These are phyloP conservation scores for Epinotia ramella DNA, from an alignment of 2,888 invertebrate species.

Conservation along the genomic window DNA sequence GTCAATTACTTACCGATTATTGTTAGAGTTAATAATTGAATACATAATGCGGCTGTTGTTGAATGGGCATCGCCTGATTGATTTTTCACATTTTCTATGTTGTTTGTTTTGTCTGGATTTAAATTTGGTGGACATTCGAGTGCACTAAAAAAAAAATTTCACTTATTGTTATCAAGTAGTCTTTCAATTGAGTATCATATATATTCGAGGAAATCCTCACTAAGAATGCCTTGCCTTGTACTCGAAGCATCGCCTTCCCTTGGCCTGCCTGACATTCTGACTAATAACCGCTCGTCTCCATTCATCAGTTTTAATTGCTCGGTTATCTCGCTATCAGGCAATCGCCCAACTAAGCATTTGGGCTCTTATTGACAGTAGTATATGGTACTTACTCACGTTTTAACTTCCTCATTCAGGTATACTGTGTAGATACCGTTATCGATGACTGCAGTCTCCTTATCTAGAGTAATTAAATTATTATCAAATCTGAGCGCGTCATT, in stretches of 20 bases:
- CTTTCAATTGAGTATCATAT: neutral
- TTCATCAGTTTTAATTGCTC: slow-evolving; percentile 62
- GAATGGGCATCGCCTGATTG: slow-evolving; percentile 47
- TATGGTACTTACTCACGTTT: slow-evolving; percentile 71
- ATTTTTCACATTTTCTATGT: slow-evolving; percentile 49
- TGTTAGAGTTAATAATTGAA: slow-evolving; percentile 55
- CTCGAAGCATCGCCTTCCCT: slow-evolving; percentile 51
- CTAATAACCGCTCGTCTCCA: slow-evolving; percentile 69
- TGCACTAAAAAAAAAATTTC: slow-evolving; percentile 49
- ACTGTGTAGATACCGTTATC: slow-evolving; percentile 66
- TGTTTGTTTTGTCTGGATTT: slow-evolving; percentile 52
- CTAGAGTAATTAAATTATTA: slow-evolving; percentile 59
- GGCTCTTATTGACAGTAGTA: slow-evolving; percentile 37
- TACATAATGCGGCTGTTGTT: slow-evolving; percentile 45
- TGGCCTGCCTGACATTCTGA: slow-evolving; percentile 54
- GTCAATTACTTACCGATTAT: slow-evolving; percentile 55
- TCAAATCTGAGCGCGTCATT: slow-evolving; percentile 49
- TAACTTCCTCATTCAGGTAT: slow-evolving; percentile 61
- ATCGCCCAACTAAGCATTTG: slow-evolving; percentile 16
- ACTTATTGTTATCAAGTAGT: neutral
- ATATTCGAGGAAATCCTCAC: slow-evolving; percentile 54
- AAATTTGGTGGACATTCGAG: slow-evolving; percentile 50
- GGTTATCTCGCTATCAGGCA: slow-evolving; percentile 29
- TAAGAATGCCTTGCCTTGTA: slow-evolving; percentile 54
- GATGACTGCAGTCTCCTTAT: slow-evolving; percentile 62